Evolutionary conservation across 1,140 invertebrate species (phyloP).

Genomic region (Drusus annulatus): DNA sequence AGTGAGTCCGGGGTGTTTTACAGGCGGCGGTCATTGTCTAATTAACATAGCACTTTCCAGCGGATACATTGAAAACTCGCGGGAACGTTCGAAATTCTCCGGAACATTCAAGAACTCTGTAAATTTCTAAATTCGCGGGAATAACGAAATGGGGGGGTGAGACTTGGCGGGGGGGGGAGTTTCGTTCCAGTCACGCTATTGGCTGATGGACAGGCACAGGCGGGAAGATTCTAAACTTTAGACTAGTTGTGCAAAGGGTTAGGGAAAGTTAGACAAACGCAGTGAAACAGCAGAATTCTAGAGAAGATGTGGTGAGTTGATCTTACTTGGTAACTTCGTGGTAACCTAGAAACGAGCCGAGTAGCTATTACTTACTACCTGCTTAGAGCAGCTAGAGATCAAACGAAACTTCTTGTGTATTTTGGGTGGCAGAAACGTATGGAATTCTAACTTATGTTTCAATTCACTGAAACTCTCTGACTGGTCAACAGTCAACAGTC

Average conservation of each 20-base stretch:
- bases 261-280: slow-evolving; percentile 7
- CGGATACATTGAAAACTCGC: too few species aligned
- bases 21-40: slow-evolving; percentile 39
- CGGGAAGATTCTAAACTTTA: neutral
- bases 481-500: too few species aligned
- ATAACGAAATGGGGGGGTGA: neutral
- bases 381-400: too few species aligned
- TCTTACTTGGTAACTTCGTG: too few species aligned
- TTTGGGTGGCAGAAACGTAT: too few species aligned
- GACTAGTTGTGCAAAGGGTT: neutral
- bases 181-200: neutral
- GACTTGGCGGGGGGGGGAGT: neutral
- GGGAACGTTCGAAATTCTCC: too few species aligned
- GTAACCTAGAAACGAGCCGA: too few species aligned
- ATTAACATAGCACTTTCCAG: slow-evolving; percentile 40
- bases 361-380: too few species aligned
- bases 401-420: too few species aligned
- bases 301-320: neutral
- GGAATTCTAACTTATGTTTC: too few species aligned
- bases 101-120: too few species aligned
- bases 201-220: neutral
- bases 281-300: slow-evolving; percentile 20
- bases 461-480: too few species aligned
- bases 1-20: slow-evolving; percentile 40
- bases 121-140: neutral